Evolutionary conservation across 1,140 invertebrate genomes (phyloP), one percentile per base, ranked within the genome.

Genomic region (Paramacrobiotus metropolitanus): DNA sequence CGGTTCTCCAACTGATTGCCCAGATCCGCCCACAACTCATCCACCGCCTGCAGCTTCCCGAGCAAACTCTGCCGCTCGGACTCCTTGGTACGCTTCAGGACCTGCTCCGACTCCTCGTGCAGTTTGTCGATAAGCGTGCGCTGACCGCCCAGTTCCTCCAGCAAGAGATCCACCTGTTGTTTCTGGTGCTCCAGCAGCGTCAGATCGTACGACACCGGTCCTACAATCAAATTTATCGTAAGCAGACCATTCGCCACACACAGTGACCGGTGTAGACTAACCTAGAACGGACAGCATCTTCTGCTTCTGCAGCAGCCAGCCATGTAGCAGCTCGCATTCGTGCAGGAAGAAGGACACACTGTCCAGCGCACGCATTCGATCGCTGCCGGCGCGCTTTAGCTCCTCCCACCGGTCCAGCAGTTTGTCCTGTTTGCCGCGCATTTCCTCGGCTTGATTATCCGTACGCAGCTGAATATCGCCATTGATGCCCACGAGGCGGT

Each of bases 111-210:
- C 48, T 55, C 48, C 4, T 55, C 48, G 48, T 55, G 48, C 4
- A 55, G 48, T 24, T 55, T 55, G 48, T 15, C 28, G 24, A 55
- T 55, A 15, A 20, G 48, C 15, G 15, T 4, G 28, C 31, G 31
- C 29, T 60, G 31, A 29, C 15, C 60, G 60, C 60, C 15, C 4
- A 34, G 60, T 29, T 34, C 60, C 28, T 60, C 55, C 60, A 60
- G 31, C 60, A 60, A 24, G 18, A 34, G 18, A 21, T 60, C 28
- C 55, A 44, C 60, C 78, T 92, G 87, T 70, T 94, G 87, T 29
- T 91, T 83, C 77, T 96, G 91, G 63, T 85, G 89, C 65, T 89
- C 85, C 0, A 94, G 87, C 81, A 94, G 87, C 55, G 88, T 77
- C 0, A 89, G 87, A 70, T 95, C 90, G 0, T 87, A 86, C 0